Evolutionary conservation across 2,888 invertebrate species (phyloP).

Genomic region (Sipha maydis): DNA sequence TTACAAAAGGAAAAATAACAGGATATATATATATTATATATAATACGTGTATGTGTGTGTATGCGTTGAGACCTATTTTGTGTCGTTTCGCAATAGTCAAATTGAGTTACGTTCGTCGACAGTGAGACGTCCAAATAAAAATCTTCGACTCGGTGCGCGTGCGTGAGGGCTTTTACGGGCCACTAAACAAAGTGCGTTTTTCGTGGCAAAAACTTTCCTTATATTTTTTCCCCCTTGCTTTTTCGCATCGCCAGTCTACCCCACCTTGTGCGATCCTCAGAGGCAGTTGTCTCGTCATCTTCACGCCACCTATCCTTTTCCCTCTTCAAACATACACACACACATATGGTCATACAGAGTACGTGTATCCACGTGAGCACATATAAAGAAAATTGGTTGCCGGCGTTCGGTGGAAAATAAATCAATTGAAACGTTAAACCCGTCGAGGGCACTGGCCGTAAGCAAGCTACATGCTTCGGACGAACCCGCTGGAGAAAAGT

Average conservation of each 20-base stretch:
- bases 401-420: constrained; percentile 41
- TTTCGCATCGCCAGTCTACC: not conserved
- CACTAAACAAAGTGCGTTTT: constrained; percentile 61
- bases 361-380: not conserved
- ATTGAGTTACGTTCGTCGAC: constrained; percentile 56
- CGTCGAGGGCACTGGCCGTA: not conserved
- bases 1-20: not conserved
- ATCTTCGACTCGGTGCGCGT: constrained; percentile 39
- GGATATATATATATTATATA: not conserved
- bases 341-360: not conserved
- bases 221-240: not conserved
- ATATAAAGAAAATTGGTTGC: constrained; percentile 30
- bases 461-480: not conserved
- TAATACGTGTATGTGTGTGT: not conserved
- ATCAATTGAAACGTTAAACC: constrained; percentile 59
- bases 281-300: no score
- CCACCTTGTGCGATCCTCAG: no score
- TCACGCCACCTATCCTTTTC: no score
- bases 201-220: constrained; percentile 54
- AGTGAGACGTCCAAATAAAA: constrained; percentile 53
- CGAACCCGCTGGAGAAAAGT: constrained; percentile 13
- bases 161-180: constrained; percentile 58
- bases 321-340: not conserved
- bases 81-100: constrained; percentile 51
- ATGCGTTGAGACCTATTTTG: constrained; percentile 25